Conservation (phyloP, 1,140 invertebrate species). For the Procambarus virginalis region DNA sequence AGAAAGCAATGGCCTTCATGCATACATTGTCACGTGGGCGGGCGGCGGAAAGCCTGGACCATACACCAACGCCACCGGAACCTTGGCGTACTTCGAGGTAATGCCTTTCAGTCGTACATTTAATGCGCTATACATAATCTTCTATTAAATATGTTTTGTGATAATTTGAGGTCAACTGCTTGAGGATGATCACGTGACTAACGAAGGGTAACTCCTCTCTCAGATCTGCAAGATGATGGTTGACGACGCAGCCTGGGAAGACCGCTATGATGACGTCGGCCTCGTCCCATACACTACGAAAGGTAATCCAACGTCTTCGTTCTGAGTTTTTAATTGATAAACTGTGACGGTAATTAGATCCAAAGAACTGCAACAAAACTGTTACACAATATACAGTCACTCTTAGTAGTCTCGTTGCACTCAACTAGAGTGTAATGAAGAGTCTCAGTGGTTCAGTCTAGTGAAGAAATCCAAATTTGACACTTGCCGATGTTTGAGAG, state of each 20-base stretch:
- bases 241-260: slow-evolving; percentile 73
- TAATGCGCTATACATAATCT: too few relatives aligned
- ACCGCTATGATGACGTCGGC: slow-evolving; percentile 58
- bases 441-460: too few relatives aligned
- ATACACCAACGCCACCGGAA: slow-evolving; percentile 78
- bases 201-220: neutral
- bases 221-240: slow-evolving; percentile 82
- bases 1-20: slow-evolving; percentile 73
- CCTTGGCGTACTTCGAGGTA: slow-evolving; percentile 79
- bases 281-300: slow-evolving; percentile 73
- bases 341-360: too few relatives aligned
- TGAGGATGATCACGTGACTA: too few relatives aligned
- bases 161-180: too few relatives aligned
- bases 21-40: slow-evolving; percentile 73
- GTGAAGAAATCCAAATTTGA: too few relatives aligned
- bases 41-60: slow-evolving; percentile 71
- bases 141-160: too few relatives aligned
- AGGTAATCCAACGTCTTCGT: slow-evolving; percentile 70
- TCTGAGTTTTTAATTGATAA: neutral
- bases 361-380: neutral
- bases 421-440: too few relatives aligned
- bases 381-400: too few relatives aligned
- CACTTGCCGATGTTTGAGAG: too few relatives aligned
- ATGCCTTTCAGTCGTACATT: neutral
- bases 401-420: too few relatives aligned